Conservation (phyloP, 2,113 vertebrate genomes). For the Lophochroa leadbeateri region DNA sequence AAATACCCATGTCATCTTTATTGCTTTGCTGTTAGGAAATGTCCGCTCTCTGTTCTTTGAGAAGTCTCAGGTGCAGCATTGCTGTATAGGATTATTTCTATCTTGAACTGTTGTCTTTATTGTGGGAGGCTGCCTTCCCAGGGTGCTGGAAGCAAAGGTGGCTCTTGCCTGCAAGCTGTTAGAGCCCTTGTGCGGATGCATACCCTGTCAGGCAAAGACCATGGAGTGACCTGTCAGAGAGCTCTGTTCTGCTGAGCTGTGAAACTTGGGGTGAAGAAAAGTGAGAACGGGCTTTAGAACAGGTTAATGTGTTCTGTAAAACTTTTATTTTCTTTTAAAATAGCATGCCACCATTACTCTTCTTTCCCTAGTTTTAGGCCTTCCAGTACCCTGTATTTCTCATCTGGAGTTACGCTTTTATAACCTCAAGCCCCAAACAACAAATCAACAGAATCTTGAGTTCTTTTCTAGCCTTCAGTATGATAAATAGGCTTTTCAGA, state of each 20-base stretch:
- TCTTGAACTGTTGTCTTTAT: fast-evolving
- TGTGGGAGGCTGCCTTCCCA: not conserved
- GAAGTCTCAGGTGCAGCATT: not conserved
- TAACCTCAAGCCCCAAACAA: not conserved
- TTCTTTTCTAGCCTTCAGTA: not conserved
- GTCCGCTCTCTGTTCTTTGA: not conserved
- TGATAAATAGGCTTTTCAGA: not conserved
- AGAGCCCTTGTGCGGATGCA: not conserved
- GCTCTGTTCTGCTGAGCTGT: not conserved
- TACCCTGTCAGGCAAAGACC: not conserved
- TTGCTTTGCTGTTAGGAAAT: not conserved
- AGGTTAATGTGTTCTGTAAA: not conserved
- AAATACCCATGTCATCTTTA: fast-evolving
- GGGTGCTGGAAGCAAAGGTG: not conserved
- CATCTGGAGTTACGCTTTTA: not conserved
- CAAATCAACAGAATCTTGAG: not conserved
- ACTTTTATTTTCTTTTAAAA: not conserved
- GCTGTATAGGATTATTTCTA: not conserved
- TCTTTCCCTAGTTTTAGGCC: not conserved
- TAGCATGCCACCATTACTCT: not conserved
- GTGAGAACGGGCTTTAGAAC: not conserved
- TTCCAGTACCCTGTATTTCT: not conserved
- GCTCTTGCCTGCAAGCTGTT: not conserved
- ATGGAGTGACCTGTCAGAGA: not conserved
- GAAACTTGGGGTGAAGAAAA: not conserved